Conservation (phyloP, 2,797 vertebrate species). For the Rhinella marina region DNA sequence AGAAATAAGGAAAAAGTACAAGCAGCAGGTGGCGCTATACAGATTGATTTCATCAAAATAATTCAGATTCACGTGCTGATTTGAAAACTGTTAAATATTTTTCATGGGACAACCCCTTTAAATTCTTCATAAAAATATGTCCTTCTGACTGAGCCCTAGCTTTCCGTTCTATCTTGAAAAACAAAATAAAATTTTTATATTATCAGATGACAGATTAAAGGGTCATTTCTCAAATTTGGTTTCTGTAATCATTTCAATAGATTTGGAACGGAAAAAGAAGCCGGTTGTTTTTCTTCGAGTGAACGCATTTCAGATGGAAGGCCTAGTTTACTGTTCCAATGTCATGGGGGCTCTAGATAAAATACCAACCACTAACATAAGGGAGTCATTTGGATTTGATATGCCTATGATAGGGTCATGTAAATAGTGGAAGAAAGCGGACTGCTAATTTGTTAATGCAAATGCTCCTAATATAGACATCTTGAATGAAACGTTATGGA, state of each 20-base stretch:
- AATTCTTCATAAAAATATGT: too few species aligned
- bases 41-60: too few species aligned
- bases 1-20: too few species aligned
- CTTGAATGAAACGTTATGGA: neutral
- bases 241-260: neutral
- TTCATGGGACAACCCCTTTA: too few species aligned
- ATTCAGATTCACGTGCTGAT: too few species aligned
- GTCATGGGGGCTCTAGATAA: neutral
- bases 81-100: too few species aligned
- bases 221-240: neutral
- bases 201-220: neutral
- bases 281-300: too few species aligned
- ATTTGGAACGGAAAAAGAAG: neutral
- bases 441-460: constrained; percentile 31
- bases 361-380: constrained; percentile 6
- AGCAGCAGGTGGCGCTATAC: too few species aligned
- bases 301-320: neutral
- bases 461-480: constrained; percentile 5
- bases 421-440: neutral
- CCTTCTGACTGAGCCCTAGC: neutral
- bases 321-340: neutral
- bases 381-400: neutral
- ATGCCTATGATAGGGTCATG: neutral
- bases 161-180: neutral
- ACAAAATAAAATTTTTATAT: neutral